Percentiles rank a stretch among this genome's conserved stretches.
Conservation (phyloP, 2,113 vertebrate genomes). For the Hirundichthys speculiger region DNA sequence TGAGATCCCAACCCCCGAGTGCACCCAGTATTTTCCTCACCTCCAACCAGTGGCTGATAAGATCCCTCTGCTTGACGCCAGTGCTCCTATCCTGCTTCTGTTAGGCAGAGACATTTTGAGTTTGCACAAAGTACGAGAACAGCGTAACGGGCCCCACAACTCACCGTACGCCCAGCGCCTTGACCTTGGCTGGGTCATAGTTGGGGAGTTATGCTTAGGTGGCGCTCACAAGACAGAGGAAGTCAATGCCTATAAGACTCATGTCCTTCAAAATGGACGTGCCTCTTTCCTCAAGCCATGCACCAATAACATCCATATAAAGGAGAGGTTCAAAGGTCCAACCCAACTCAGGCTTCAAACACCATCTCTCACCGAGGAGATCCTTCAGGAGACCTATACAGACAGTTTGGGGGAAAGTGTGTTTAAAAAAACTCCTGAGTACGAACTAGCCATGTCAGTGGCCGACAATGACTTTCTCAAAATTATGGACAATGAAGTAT, state of each 20-base stretch:
- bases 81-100: background rate
- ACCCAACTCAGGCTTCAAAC: background rate
- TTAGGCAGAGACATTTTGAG: conserved; percentile 12
- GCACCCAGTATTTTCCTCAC: background rate
- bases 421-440: background rate
- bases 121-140: conserved; percentile 16
- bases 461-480: background rate
- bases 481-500: background rate
- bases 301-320: conserved; percentile 1
- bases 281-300: conserved; percentile 6
- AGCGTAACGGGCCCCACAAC: conserved; percentile 16
- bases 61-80: background rate
- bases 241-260: conserved; percentile 6
- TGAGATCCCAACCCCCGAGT: conserved; percentile 5
- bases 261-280: conserved; percentile 5
- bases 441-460: background rate
- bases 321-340: background rate
- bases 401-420: background rate
- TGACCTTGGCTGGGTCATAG: conserved; percentile 10
- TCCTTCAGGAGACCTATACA: background rate
- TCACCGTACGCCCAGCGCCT: background rate
- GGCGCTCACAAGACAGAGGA: conserved; percentile 2
- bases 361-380: too few relatives aligned
- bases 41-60: conserved; percentile 7
- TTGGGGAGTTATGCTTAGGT: conserved; percentile 3